Base-by-base conservation (phyloP, 2,888 invertebrate species). In the Brenthis daphne region DNA sequence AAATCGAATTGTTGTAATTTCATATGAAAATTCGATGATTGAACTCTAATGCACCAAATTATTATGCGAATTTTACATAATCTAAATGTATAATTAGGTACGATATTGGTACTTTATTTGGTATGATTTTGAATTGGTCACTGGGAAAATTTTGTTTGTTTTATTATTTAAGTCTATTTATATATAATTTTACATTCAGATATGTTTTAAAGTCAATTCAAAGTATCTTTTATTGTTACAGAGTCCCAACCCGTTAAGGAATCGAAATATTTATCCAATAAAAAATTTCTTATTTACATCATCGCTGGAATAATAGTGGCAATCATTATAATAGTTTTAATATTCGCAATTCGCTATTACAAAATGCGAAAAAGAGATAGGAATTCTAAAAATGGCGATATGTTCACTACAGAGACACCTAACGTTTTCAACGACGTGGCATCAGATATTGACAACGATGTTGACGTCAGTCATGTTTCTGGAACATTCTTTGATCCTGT, bases 401-500 rank as follows among this genome's bases (percentile, higher is more conserved):
- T 92, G 89, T 92, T 91, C 67, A 83, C 87, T 0, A 89, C 90
- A 2, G 91, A 92, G 75, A 84, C 89, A 4, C 92, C 92, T 0
- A 92, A 92, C 68, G 86, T 92, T 6, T 92, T 92, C 75, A 89
- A 82, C 68, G 92, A 92, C 65, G 84, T 84, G 0, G 82, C 85
- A 16, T 92, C 92, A 47, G 92, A 92, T 71, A 84, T 92, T 14
- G 92, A 92, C 68, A 90, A 90, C 60, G 92, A 92, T 64, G 85
- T 84, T 6, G 91, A 90, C 33, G 84, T 92, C 0, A 87, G 88
- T 72, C 92, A 92, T 68, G 90, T 92, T 69, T 92, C 92, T 74
- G 92, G 92, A 75, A 88, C 88, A 0, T 92, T 92, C 79, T 89
- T 90, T 69, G 92, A 92, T 73, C 90, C 90, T 2, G 78, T 85